Evolutionary conservation across 2,797 vertebrate genomes (phyloP).

Genomic region (Crocidura indochinensis): DNA sequence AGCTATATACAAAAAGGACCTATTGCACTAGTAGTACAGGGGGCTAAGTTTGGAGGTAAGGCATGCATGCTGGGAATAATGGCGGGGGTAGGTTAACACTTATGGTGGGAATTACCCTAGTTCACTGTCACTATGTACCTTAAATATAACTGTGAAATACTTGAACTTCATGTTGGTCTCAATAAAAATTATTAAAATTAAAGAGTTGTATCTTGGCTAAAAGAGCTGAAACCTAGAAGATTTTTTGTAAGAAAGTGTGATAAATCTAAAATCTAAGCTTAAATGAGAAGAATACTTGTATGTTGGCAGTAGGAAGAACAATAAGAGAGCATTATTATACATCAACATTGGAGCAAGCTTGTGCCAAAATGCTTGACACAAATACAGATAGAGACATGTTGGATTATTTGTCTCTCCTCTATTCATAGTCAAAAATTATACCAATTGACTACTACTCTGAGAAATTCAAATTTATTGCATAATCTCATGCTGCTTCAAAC

Average conservation of each 20-base stretch:
- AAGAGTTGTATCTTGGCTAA: neutral
- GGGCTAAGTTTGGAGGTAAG: too few species aligned
- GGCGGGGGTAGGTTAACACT: too few species aligned
- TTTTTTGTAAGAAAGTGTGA: conserved; percentile 21
- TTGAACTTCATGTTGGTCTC: too few species aligned
- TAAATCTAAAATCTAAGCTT: conserved; percentile 41
- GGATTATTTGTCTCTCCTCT: neutral
- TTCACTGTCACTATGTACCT: too few species aligned
- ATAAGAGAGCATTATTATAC: neutral
- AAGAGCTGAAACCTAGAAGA: conserved; percentile 28
- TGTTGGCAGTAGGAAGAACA: conserved; percentile 27
- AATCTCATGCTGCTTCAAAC: conserved; percentile 29
- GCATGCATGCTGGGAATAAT: too few species aligned
- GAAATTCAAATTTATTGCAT: conserved; percentile 25
- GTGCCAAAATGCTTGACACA: neutral
- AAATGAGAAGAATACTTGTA: neutral
- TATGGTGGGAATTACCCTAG: too few species aligned
- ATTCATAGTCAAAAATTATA: too few species aligned
- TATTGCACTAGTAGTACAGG: too few species aligned
- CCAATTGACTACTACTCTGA: conserved; percentile 1
- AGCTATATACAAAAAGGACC: too few species aligned
- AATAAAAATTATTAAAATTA: neutral
- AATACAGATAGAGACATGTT: neutral
- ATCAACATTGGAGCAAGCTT: conserved; percentile 35
- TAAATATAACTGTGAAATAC: too few species aligned